A percentile compares a stretch with the other conserved stretches of the same genome.
Conservation (phyloP, 2,797 vertebrate species). For the Chelonia mydas region DNA sequence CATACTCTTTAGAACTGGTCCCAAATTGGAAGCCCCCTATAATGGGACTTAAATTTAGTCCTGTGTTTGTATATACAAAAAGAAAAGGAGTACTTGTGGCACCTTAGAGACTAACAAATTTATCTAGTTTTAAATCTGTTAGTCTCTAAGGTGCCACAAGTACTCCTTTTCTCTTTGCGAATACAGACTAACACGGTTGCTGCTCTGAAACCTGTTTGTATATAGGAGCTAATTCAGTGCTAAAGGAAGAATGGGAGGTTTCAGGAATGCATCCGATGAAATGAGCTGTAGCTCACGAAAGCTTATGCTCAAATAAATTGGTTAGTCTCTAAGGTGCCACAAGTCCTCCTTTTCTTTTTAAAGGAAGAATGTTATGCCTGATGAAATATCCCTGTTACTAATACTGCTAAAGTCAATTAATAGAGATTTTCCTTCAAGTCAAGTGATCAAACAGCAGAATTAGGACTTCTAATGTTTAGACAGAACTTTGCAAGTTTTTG, state of each 20-base stretch:
- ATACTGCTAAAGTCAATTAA: conserved; percentile 12
- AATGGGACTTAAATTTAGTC: background rate
- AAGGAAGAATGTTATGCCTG: background rate
- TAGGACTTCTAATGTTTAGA: conserved; percentile 15
- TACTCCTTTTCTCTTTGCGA: no score
- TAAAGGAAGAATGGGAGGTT: no score
- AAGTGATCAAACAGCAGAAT: background rate
- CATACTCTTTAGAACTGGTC: background rate
- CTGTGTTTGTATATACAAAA: background rate
- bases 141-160: no score
- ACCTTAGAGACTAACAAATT: no score
- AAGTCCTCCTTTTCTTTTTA: background rate
- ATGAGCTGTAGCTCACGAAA: no score
- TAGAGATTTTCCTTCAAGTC: conserved; percentile 12
- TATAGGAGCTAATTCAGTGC: background rate
- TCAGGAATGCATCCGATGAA: no score
- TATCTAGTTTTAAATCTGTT: no score
- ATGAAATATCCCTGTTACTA: background rate
- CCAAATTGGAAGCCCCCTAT: background rate
- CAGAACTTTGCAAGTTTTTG: conserved; percentile 38
- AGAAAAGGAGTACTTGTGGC: no score
- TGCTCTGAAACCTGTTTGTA: background rate
- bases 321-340: no score
- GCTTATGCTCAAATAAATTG: no score
- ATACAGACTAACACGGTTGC: no score